Evolutionary conservation across 2,113 vertebrate genomes (phyloP).

Genomic region (Echinops telfairi): DNA sequence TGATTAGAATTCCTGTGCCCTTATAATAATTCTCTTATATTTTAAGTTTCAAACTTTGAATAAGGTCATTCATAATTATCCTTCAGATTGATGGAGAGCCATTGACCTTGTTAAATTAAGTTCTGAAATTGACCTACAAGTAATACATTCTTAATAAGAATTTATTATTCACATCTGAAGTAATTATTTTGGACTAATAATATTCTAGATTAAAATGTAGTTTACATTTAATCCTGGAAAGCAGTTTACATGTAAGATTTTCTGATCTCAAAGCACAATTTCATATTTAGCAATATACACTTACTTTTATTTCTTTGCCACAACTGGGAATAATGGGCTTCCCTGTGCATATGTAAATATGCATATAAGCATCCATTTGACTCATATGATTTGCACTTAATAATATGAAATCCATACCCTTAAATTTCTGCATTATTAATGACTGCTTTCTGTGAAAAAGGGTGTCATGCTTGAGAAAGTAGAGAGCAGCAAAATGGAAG

Average conservation of each 20-base stretch:
- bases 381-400: conserved; percentile 8
- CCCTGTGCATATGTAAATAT: neutral
- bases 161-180: conserved; percentile 60
- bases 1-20: neutral
- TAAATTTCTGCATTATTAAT: conserved; percentile 8
- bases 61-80: conserved; percentile 58
- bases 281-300: conserved; percentile 9
- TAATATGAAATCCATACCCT: neutral
- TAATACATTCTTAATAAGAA: conserved; percentile 71
- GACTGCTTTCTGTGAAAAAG: conserved; percentile 19
- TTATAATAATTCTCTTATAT: neutral
- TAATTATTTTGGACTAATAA: conserved; percentile 57
- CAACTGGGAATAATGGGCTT: neutral
- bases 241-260: conserved; percentile 1
- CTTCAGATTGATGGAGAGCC: conserved; percentile 61
- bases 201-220: conserved; percentile 43
- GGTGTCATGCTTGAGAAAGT: neutral
- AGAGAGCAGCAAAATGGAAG: too few species aligned
- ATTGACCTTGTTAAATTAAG: conserved; percentile 72
- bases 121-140: conserved; percentile 70
- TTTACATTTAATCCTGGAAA: conserved; percentile 21
- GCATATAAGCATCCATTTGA: neutral
- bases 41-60: conserved; percentile 60
- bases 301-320: conserved; percentile 34
- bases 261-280: conserved; percentile 44